Base-by-base conservation (phyloP, 2,113 vertebrate species). In the Alaudala cheleensis region DNA sequence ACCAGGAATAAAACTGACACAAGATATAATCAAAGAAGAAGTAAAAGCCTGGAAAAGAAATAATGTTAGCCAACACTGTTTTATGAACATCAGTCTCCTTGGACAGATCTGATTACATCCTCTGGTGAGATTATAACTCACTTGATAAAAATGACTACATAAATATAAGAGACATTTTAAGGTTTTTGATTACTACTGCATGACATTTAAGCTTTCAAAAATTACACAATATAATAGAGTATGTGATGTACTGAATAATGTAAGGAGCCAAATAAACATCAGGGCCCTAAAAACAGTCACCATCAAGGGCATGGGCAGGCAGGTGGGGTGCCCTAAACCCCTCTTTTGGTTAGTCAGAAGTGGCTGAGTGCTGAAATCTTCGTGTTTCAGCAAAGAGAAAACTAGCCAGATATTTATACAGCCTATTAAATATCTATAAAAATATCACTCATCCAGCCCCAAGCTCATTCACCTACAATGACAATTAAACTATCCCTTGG, bases 21-120 rank as follows among this genome's bases (percentile, higher is more conserved):
- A 92, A 94, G 85, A 88, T 92, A 88, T 86, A 96, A 92, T 93
- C 88, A 93, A 90, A 96, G 72, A 91, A 92, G 89, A 88, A 92
- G 34, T 78, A 88, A 84, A 93, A 54, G 81, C 29, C 76, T 93
- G 94, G 93, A 90, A 94, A 96, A 94, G 79, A 96, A 95, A 95
- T 96, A 88, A 94, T 62, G 62, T 44, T 73, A 64, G 64, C 78
- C 88, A 96, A 86, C 67, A 49, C 61, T 93, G 60, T 50, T 96
- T 88, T 94, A 93, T 78, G 90, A 80, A 78, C 58, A 83, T 83
- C 85, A 86, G 79, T 90, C 93, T 96, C 88, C 47, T 95, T 20
- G 49, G 92, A 70, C 79, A 78, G 76, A 95, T 88, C 79, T 90
- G 76, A 93, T 96, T 96, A 94, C 90, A 71, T 81, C 66, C 93